Evolutionary conservation across 1,140 invertebrate species (phyloP), one percentile per base, ranked within the genome.

Genomic region (Trachymyrmex septentrionalis): DNA sequence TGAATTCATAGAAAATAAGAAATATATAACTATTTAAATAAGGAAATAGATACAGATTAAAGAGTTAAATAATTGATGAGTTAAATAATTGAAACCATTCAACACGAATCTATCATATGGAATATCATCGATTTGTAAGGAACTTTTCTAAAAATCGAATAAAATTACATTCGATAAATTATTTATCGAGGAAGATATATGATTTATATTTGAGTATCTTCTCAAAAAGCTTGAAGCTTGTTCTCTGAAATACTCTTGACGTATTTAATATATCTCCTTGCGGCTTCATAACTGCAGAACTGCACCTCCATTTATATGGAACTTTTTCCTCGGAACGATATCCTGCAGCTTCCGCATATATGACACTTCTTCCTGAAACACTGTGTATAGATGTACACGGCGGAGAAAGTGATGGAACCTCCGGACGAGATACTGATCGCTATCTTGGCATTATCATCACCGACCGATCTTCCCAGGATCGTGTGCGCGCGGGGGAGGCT

Each of bases 371-470:
- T 75, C 80, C 80, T 75, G 80, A 75, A 84, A 84, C 69, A 61
- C 69, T 84, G 38, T 84, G 71, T 73, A 71, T 38, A 81, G 66
- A 19, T 61, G 73, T 78, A 90, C 88, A 93, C 90, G 87, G 88
- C 85, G 84, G 93, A 94, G 93, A 94, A 94, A 94, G 93, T 94
- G 93, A 94, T 93, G 92, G 93, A 93, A 94, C 93, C 92, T 61
- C 59, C 48, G 86, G 76, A 89, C 88, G 89, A 94, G 91, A 93
- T 92, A 88, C 93, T 92, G 93, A 94, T 94, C 90, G 86, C 86
- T 93, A 94, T 93, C 93, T 92, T 55, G 87, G 71, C 90, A 87
- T 84, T 94, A 94, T 94, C 93, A 88, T 88, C 86, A 77, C 64
- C 91, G 73, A 88, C 90, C 89, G 91, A 94, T 94, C 93, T 94